A percentile compares a stretch with the other conserved stretches of the same genome.
phyloP scores from a whole-genome alignment of 2,888 invertebrate species.

The Falcaria lacertinaria region DNA sequence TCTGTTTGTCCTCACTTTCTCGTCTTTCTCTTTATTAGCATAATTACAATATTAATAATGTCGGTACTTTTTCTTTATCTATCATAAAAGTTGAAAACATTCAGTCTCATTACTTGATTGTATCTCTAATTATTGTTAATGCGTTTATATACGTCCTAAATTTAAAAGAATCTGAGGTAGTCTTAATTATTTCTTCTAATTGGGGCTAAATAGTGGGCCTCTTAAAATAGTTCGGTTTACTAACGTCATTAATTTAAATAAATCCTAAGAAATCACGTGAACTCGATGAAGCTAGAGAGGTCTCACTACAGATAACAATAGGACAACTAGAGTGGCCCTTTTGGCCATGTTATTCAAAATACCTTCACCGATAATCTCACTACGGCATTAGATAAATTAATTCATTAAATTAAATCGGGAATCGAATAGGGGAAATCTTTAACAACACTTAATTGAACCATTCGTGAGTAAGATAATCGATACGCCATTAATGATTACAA shows the following conservation, averaged over 20 bases:
- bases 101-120: no score
- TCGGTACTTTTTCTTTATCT: no score
- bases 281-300: constrained; percentile 16
- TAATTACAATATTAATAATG: no score
- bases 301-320: constrained; percentile 21
- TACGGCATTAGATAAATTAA: constrained; percentile 51
- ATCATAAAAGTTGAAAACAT: no score
- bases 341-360: constrained; percentile 27
- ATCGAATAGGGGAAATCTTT: constrained; percentile 63
- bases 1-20: no score
- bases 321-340: constrained; percentile 13
- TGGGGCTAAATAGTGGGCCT: neutral
- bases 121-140: no score
- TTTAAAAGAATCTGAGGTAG: no score
- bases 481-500: constrained; percentile 70
- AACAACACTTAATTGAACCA: constrained; percentile 72
- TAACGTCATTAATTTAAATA: neutral
- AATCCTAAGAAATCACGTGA: constrained; percentile 14
- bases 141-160: no score
- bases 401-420: constrained; percentile 62
- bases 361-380: constrained; percentile 28
- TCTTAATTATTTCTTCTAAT: no score
- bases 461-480: constrained; percentile 78
- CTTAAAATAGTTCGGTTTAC: neutral
- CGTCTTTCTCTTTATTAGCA: no score